Evolutionary conservation across 92 coral and sea anemone genomes (phyloP), one percentile per base, ranked within the genome.

Genomic region (Desmophyllum pertusum): DNA sequence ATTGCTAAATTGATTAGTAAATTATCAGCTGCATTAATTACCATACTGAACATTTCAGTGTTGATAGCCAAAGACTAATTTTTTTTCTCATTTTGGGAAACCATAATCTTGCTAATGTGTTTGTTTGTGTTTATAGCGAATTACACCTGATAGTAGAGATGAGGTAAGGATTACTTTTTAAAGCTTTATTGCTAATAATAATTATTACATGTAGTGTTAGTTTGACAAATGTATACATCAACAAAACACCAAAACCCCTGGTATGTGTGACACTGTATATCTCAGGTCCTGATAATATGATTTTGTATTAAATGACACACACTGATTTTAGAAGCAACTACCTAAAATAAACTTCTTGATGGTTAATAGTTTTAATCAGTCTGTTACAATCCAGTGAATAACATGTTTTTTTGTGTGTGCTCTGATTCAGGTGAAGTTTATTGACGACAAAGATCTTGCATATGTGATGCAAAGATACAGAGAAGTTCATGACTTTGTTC

Each of bases 401-500:
- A 33, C 13, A 59, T 59, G n/a, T n/a, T n/a, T n/a, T n/a, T 67
- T 67, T 67, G 25, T 36, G 2, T 57, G 41, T 29, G 4, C 31
- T 67, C 19, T 46, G 6, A 9, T 76, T 25, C 81, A 96, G 98
- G 98, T 96, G 52, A 91, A 90, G 77, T 96, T 92, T 94, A 83
- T 96, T 40, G 98, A 96, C 72, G 98, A 96, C 81, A 84, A 84
- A 55, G 95, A 93, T 35, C 88, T 96, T 39, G 98, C 98, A 4
- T 96, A 92, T 85, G 98, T 94, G 41, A 96, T 96, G 94, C 98
- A 91, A 78, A 81, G 98, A 80, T 96, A 94, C 89, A 85, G 98
- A 61, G 98, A 94, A 72, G 85, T 94, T 36, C 98, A 96, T 43
- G 98, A 96, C 87, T 96, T 96, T 75, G 84, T 88, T 2, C 98